Conservation (phyloP, 2,888 invertebrate species). For the Sinopyrophorus schimmeli region DNA sequence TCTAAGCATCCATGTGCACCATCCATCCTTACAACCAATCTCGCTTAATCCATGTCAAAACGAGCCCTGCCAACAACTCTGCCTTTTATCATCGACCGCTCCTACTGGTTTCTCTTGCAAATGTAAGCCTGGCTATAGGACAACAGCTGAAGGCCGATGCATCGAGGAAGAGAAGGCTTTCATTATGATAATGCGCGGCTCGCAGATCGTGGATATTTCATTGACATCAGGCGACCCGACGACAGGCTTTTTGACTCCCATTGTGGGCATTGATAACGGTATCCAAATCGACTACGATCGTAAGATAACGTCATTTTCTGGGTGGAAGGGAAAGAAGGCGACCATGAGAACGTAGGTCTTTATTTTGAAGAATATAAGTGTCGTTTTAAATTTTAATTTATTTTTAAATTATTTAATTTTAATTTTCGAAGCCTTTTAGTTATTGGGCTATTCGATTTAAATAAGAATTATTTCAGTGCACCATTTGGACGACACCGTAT, state of each 20-base stretch:
- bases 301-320: conserved; percentile 81
- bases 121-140: conserved; percentile 86
- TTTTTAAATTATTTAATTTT: too few relatives aligned
- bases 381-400: too few relatives aligned
- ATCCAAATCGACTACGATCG: conserved; percentile 91
- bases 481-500: conserved; percentile 81
- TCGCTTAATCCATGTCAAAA: conserved; percentile 76
- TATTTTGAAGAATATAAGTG: too few relatives aligned
- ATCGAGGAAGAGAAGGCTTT: conserved; percentile 85
- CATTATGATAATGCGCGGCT: conserved; percentile 85
- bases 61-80: conserved; percentile 84
- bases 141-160: conserved; percentile 69
- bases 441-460: too few relatives aligned
- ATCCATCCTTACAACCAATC: conserved; percentile 89
- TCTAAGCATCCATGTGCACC: conserved; percentile 92
- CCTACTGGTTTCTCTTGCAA: conserved; percentile 79
- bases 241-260: conserved; percentile 79
- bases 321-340: conserved; percentile 79
- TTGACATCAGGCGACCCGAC: conserved; percentile 75
- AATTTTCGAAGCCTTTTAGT: too few relatives aligned
- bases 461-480: conserved; percentile 73
- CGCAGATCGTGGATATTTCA: conserved; percentile 86
- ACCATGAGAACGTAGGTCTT: conserved; percentile 64
- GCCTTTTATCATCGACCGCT: conserved; percentile 80
- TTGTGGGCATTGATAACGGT: conserved; percentile 87